Evolutionary conservation across 2,888 invertebrate species (phyloP), one percentile per base, ranked within the genome.

Genomic region (Perdita meconis): DNA sequence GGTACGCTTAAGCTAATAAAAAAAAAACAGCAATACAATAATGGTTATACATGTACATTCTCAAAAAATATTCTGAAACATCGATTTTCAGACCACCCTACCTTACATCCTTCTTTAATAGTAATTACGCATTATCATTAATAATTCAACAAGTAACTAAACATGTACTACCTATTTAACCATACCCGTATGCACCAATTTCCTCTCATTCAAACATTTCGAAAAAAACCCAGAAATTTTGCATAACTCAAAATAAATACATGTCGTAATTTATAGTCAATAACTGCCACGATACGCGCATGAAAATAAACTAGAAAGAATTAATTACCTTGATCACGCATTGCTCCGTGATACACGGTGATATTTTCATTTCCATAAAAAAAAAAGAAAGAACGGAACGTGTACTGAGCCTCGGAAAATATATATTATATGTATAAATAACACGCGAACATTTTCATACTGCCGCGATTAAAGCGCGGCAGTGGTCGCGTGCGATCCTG

Each of bases 401-500:
- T 55, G 47, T 55, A 30, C 26, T 1, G 19, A 12, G 6, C 10
- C 34, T n/a, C n/a, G 13, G 24, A 10, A 26, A 8, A 13, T 12
- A 38, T 42, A 36, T 2, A n/a, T n/a, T n/a, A n/a, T 12, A 65
- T n/a, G 59, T 34, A 42, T 44, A 26, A 8, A 26, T 30, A 60
- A 53, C 42, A 5, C 6, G 24, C n/a, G 10, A 12, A 6, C 24
- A 4, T 56, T 36, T 56, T 50, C 24, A 59, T 40, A 19, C 13
- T 10, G 10, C 38, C 4, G 38, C n/a, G 16, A 53, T 56, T 70
- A 50, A 42, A 40, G n/a, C 36, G n/a, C 42, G 47, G 19, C 19
- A 22, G 26, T 63, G 5, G 16, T 69, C 44, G 64, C 64, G 44
- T 44, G 64, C 38, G 53, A 55, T 16, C 53, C 40, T 16, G 24